Evolutionary conservation across 2,113 vertebrate species (phyloP).

Genomic region (Orientallactaga bullata): DNA sequence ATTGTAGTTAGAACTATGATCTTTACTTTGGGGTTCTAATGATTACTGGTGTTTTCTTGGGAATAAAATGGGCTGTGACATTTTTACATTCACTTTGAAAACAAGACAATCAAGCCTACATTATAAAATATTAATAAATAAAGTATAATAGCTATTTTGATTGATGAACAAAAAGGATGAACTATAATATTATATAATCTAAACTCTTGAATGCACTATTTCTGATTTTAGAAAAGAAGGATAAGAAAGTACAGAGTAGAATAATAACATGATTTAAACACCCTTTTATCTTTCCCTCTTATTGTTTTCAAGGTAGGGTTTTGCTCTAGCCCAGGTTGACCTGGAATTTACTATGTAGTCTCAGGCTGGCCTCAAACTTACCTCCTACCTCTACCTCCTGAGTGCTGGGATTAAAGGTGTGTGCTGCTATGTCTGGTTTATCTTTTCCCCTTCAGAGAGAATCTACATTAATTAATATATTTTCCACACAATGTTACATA

Average conservation of each 20-base stretch:
- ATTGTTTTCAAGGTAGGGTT: too few relatives aligned
- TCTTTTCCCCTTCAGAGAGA: neutral
- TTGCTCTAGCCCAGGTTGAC: too few relatives aligned
- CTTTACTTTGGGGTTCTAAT: conserved; percentile 5
- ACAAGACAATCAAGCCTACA: neutral
- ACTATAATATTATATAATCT: neutral
- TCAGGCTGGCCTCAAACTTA: too few relatives aligned
- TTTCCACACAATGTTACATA: conserved; percentile 15
- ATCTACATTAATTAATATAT: conserved; percentile 1
- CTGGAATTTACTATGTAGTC: too few relatives aligned
- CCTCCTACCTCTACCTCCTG: too few relatives aligned
- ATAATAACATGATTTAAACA: conserved; percentile 25
- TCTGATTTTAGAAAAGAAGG: conserved; percentile 43
- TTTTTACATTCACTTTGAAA: conserved; percentile 52
- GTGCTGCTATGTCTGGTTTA: neutral
- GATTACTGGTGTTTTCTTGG: neutral
- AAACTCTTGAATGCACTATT: conserved; percentile 14
- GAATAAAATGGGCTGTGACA: neutral
- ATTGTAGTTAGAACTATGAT: neutral
- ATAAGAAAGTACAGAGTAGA: neutral
- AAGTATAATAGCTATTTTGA: conserved; percentile 28
- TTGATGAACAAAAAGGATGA: conserved; percentile 34
- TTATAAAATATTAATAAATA: conserved; percentile 47
- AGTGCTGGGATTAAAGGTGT: too few relatives aligned
- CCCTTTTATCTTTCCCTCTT: neutral